Base-by-base conservation (phyloP, 92 coral and sea anemone species). In the Diadumene lineata region DNA sequence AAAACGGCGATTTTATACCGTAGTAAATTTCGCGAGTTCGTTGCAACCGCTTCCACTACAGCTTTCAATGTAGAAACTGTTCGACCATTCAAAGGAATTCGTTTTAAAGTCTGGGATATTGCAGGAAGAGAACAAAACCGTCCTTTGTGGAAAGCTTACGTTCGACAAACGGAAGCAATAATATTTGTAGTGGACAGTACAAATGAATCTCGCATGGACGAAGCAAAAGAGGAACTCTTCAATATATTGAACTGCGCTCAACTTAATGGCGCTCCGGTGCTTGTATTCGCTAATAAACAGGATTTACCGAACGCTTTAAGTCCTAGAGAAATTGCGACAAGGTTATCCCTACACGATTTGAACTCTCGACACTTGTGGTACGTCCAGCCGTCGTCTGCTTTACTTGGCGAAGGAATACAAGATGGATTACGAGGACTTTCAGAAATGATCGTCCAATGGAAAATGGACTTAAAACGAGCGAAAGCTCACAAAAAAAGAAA, bases 91-190 rank as follows among this genome's bases (percentile, higher is more conserved):
- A 96, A 96, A 71, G 93, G 90, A 79, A 62, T 92, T 30, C 81
- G 90, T 55, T 96, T 78, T 66, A 96, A 92, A 76, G 84, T 96
- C 61, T 96, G 99, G 99, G 99, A 96, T 73, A 87, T 96, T 1
- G 90, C 97, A 28, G 99, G 99, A 72, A 79, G 97, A 46, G 99
- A 96, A n/a, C 92, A 92, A 30, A 92, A 88, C 32, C 88, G 99
- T 0, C 99, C 99, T 28, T 82, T 96, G 43, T 96, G 99, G 99
- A 92, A 86, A 66, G 97, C 99, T 11, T 92, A 92, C 55, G 99
- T 81, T 26, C 87, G 99, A 22, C 87, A 87, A 28, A 84, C 97
- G 11, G 97, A 96, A 46, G 99, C 93, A 8, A 78, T 96, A 0
- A 90, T 96, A 56, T 96, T 86, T 50, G 99, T 96, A 13, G 99